These are phyloP conservation scores for Anticlea derivata DNA, from an alignment of 2,888 invertebrate genomes.

Conservation along the genomic window DNA sequence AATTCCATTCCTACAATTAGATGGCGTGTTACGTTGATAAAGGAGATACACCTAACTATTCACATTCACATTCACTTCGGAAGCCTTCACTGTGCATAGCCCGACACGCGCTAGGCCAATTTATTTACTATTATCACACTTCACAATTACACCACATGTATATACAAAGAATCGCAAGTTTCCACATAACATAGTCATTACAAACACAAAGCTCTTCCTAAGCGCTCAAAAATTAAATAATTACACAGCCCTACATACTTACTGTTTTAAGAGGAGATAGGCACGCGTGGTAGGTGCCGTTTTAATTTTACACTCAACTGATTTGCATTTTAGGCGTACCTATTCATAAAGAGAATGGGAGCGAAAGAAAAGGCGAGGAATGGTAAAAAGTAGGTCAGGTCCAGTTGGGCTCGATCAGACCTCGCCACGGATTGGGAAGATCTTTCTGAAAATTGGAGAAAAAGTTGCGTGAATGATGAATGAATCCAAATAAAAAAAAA, in stretches of 20 bases:
- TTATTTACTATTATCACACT: no score
- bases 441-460: slow-evolving; percentile 8
- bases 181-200: slow-evolving; percentile 1
- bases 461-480: not conserved
- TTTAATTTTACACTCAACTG: slow-evolving; percentile 33
- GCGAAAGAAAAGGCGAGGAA: slow-evolving; percentile 29
- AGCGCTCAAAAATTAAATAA: slow-evolving; percentile 29
- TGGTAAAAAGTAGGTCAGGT: slow-evolving; percentile 31
- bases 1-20: no score
- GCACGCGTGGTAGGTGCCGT: slow-evolving; percentile 5
- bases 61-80: no score
- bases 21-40: no score
- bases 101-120: no score
- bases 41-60: no score
- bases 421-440: slow-evolving; percentile 18
- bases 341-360: slow-evolving; percentile 31
- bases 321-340: slow-evolving; percentile 31
- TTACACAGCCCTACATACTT: slow-evolving; percentile 18
- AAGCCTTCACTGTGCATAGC: no score
- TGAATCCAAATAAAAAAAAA: not conserved
- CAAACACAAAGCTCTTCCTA: slow-evolving; percentile 8
- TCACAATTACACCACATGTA: no score
- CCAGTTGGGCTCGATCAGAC: slow-evolving; percentile 23
- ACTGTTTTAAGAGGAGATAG: not conserved
- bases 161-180: no score